Base-by-base conservation (phyloP, 2,797 vertebrate species). In the Anomalospiza imberbis region DNA sequence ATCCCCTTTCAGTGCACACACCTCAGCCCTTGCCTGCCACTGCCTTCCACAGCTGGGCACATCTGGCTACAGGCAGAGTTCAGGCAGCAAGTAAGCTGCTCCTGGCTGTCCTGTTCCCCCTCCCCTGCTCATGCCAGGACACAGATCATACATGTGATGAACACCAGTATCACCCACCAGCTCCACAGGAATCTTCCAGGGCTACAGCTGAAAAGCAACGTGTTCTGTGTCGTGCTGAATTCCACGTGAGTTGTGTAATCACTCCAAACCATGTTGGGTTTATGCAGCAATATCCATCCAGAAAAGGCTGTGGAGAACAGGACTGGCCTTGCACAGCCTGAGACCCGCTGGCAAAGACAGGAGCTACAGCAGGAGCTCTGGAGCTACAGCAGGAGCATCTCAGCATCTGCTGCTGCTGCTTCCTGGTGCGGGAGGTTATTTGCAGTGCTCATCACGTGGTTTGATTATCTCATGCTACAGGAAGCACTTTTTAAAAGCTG, bases 181-280 rank as follows among this genome's bases (percentile, higher is more conserved):
- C 31, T 58, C 38, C 6, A 1, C 45, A 21, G 12, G 47, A 74
- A 18, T 3, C 32, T 86, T 29, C 42, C 51, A 50, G 34, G 25
- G 55, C 68, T 75, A 10, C 0, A 0, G 45, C 34, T 85, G 51
- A 72, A 67, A 47, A 70, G 19, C 47, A n/a, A 4, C 3, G 1
- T 9, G 57, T 29, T 29, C 36, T 77, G 40, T 28, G 31, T 25
- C 1, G 0, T 20, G 61, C 44, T 44, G 28, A 36, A 18, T 57
- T 73, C 22, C 44, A 9, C 7, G 0, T 1, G 8, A 65, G 32
- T 9, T 20, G 9, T 19, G 5, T 5, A 13, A 25, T 7, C 36
- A 1, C 44, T 32, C 51, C 17, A 45, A 45, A n/a, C 4, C 0
- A 0, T 3, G 5, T 7, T 4, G 9, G 17, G 47, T n/a, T 77